phyloP scores from a whole-genome alignment of 2,797 vertebrate genomes.

The Trachurus trachurus region DNA sequence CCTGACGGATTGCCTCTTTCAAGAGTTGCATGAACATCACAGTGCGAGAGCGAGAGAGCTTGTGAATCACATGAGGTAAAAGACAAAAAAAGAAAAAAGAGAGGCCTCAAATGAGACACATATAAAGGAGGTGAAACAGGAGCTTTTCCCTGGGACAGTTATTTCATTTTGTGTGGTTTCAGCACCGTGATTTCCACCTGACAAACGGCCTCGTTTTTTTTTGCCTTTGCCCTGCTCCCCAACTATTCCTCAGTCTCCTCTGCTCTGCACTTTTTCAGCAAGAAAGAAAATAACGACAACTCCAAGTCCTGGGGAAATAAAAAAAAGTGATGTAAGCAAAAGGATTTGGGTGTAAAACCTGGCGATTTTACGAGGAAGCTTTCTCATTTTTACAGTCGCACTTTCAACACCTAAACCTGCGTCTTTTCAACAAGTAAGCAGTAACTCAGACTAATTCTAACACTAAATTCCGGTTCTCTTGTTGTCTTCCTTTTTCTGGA shows the following conservation, averaged over 20 bases:
- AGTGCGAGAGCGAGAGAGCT: background rate
- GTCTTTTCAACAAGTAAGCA: background rate
- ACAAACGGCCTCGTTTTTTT: conserved; percentile 14
- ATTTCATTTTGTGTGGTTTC: conserved; percentile 27
- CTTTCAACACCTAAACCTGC: background rate
- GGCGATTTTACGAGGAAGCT: background rate
- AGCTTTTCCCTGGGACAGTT: background rate
- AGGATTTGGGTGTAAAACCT: background rate
- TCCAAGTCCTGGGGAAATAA: no score
- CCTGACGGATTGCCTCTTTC: conserved; percentile 40
- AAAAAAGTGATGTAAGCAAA: background rate
- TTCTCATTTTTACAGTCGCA: conserved; percentile 1
- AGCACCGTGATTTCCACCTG: background rate
- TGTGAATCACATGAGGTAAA: background rate
- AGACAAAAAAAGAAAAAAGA: conserved; percentile 2
- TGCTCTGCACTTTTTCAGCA: background rate
- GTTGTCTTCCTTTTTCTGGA: background rate
- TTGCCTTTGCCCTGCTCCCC: background rate
- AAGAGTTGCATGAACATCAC: conserved; percentile 7
- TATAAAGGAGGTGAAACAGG: background rate
- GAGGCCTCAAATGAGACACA: conserved; percentile 18
- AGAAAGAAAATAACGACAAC: background rate
- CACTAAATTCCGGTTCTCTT: no score
- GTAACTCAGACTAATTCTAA: background rate
- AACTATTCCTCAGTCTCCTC: background rate